Conservation (phyloP, 2,797 vertebrate species). For the Chloroceryle amazona region DNA sequence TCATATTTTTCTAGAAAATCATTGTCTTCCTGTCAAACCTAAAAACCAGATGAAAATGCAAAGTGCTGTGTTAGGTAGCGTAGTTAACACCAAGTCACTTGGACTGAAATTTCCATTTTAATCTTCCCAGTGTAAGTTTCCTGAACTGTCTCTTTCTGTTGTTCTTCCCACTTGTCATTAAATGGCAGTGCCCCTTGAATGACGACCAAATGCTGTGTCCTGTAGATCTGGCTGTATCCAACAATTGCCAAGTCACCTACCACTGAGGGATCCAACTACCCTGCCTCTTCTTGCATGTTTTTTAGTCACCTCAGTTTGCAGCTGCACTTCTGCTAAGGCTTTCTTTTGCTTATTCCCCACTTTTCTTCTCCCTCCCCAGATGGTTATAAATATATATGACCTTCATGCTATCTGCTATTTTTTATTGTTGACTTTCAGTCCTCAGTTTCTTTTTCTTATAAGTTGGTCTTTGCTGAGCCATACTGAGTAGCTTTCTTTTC, state of each 20-base stretch:
- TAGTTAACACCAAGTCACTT: neutral
- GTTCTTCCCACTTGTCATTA: neutral
- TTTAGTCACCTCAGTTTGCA: neutral
- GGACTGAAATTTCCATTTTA: neutral
- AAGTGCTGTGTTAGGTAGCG: neutral
- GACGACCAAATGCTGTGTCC: neutral
- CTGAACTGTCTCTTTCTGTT: neutral
- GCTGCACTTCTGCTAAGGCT: neutral
- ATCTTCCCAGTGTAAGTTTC: neutral
- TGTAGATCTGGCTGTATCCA: neutral
- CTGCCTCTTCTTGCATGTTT: neutral
- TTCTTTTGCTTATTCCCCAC: neutral
- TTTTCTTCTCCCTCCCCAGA: neutral
- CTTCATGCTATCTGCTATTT: neutral
- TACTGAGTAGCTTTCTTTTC: neutral
- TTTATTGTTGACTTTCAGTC: neutral
- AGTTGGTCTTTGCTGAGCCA: neutral
- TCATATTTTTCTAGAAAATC: neutral
- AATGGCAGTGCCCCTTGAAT: neutral
- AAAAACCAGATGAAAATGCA: accelerated
- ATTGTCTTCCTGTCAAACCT: neutral
- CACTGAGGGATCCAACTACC: neutral
- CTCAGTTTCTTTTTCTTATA: neutral
- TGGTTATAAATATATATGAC: neutral
- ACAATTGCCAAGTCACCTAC: neutral